Conservation (phyloP, 2,113 vertebrate genomes). For the Hylia prasina region DNA sequence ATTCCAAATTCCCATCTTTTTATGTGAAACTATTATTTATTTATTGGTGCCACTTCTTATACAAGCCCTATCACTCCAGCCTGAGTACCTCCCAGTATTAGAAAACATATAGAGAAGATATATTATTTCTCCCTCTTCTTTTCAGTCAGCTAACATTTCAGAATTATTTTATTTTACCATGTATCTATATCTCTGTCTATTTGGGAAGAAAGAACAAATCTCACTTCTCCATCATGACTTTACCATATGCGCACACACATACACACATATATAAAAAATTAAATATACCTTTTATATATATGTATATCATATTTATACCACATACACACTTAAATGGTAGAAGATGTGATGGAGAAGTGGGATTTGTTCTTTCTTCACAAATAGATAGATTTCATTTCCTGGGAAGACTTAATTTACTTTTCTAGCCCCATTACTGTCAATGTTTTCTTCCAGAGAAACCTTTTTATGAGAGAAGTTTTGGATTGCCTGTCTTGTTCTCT, state of each 20-base stretch:
- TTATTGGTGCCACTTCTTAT: background rate
- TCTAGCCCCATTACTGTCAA: background rate
- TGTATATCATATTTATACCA: background rate
- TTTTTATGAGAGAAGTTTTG: background rate
- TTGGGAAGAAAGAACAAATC: background rate
- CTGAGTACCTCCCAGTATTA: background rate
- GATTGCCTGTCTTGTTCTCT: background rate
- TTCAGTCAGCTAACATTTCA: background rate
- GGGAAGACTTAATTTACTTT: background rate
- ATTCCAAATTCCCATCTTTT: constrained; percentile 16
- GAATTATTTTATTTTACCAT: background rate
- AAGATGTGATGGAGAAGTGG: background rate
- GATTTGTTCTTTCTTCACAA: background rate
- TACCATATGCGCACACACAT: background rate
- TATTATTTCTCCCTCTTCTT: background rate
- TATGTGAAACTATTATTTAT: background rate
- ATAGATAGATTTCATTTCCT: background rate
- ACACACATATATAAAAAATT: background rate
- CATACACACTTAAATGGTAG: background rate
- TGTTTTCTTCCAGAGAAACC: background rate
- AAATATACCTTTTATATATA: background rate
- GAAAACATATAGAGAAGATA: background rate
- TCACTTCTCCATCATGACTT: background rate
- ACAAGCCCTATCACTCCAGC: background rate
- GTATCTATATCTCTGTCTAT: background rate